A percentile compares a stretch with the other conserved stretches of the same genome.
Evolutionary conservation across 2,888 invertebrate genomes (phyloP).

Genomic region (Dendrolimus pini): DNA sequence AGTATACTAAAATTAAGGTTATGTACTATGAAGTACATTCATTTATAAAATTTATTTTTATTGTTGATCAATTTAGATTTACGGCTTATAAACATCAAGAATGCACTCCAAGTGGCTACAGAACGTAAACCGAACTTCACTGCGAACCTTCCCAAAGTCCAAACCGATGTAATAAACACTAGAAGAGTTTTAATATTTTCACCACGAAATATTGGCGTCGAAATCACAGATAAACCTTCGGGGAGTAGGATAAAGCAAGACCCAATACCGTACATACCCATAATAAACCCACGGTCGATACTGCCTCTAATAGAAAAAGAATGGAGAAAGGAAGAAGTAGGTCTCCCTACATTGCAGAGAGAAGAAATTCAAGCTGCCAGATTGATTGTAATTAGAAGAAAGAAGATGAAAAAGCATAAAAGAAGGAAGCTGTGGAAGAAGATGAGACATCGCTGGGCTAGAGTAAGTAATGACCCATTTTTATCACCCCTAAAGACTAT

Average conservation of each 20-base stretch:
- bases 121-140: constrained; percentile 36
- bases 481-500: background rate
- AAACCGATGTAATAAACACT: constrained; percentile 24
- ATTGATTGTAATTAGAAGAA: constrained; percentile 84
- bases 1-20: constrained; percentile 38
- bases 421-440: constrained; percentile 85
- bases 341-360: constrained; percentile 54
- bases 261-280: constrained; percentile 56
- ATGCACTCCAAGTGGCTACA: constrained; percentile 41
- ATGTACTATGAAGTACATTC: constrained; percentile 15
- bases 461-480: constrained; percentile 48
- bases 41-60: too few species aligned
- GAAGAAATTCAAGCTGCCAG: constrained; percentile 83
- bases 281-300: constrained; percentile 61
- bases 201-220: constrained; percentile 50
- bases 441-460: constrained; percentile 86
- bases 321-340: constrained; percentile 62
- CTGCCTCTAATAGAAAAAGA: constrained; percentile 55
- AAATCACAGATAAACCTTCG: constrained; percentile 40
- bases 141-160: constrained; percentile 19
- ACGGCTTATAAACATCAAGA: constrained; percentile 49
- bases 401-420: constrained; percentile 93
- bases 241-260: constrained; percentile 40
- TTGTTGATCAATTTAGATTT: constrained; percentile 40
- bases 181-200: constrained; percentile 35